A percentile compares a stretch with the other conserved stretches of the same genome.
Evolutionary conservation across 2,113 vertebrate genomes (phyloP).

Genomic region (Periophthalmodon schlosseri): DNA sequence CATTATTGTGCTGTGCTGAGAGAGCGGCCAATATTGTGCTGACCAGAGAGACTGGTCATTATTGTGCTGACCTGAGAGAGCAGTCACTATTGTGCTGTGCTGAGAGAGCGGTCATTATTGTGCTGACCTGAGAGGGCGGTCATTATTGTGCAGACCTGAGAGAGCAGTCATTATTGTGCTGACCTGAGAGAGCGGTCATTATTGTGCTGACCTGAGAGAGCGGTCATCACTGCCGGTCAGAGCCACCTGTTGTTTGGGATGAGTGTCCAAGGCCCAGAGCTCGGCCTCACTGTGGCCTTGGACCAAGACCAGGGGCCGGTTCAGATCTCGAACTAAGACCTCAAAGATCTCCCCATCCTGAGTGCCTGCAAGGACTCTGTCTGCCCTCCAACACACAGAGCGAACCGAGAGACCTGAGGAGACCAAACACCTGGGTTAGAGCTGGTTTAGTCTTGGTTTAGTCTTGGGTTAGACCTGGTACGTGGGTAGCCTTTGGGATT

Average conservation of each 20-base stretch:
- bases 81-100: too few species aligned
- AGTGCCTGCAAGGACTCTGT: slow-evolving; percentile 91
- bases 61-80: too few species aligned
- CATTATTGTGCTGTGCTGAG: too few species aligned
- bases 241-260: slow-evolving; percentile 92
- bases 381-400: slow-evolving; percentile 95
- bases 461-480: not conserved
- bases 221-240: slow-evolving; percentile 95
- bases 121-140: too few species aligned
- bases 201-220: slow-evolving; percentile 83
- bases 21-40: too few species aligned
- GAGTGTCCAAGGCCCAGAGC: slow-evolving; percentile 93
- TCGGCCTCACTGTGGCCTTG: slow-evolving; percentile 97
- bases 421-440: not conserved
- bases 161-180: too few species aligned
- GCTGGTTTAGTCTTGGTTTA: not conserved
- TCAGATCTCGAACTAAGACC: slow-evolving; percentile 92
- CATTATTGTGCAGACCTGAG: too few species aligned
- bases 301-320: slow-evolving; percentile 93
- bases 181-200: too few species aligned
- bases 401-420: slow-evolving; percentile 90
- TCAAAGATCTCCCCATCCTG: slow-evolving; percentile 99
- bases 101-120: too few species aligned
- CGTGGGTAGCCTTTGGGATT: too few species aligned
- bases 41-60: too few species aligned